Evolutionary conservation across 1,140 invertebrate species (phyloP).

Genomic region (Drosophila kanapiae): DNA sequence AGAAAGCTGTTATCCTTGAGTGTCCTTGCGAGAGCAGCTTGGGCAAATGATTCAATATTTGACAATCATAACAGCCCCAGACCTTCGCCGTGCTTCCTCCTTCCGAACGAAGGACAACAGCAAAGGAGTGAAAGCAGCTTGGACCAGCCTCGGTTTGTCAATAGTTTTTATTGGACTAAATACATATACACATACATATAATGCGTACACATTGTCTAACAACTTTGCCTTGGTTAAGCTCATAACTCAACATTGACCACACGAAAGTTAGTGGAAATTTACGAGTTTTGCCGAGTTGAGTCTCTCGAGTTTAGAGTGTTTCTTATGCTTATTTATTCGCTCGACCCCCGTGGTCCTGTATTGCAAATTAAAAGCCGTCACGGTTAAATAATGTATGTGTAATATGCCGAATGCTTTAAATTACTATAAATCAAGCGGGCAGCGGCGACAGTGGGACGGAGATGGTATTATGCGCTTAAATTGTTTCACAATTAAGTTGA

Average conservation of each 20-base stretch:
- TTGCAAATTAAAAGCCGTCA: slow-evolving; percentile 67
- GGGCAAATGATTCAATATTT: slow-evolving; percentile 81
- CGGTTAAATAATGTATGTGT: slow-evolving; percentile 58
- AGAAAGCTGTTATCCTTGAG: slow-evolving; percentile 21
- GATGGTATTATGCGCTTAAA: slow-evolving; percentile 70
- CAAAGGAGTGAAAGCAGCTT: slow-evolving; percentile 27
- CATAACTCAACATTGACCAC: slow-evolving; percentile 60
- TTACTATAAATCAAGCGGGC: slow-evolving; percentile 64
- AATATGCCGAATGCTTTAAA: slow-evolving; percentile 68
- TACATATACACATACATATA: slow-evolving; percentile 16
- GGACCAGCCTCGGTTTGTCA: slow-evolving; percentile 30
- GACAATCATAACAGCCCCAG: slow-evolving; percentile 73
- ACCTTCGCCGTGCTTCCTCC: background rate
- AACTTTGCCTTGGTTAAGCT: slow-evolving; percentile 55
- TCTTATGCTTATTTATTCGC: slow-evolving; percentile 42
- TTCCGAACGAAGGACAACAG: background rate
- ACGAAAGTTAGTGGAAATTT: slow-evolving; percentile 50
- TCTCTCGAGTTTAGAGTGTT: slow-evolving; percentile 24
- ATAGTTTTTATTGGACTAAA: slow-evolving; percentile 42
- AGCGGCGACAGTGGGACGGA: slow-evolving; percentile 37
- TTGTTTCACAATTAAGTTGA: slow-evolving; percentile 69
- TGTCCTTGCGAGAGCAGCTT: slow-evolving; percentile 62
- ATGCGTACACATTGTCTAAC: slow-evolving; percentile 21
- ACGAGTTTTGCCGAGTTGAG: slow-evolving; percentile 42
- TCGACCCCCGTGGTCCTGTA: slow-evolving; percentile 33